A percentile compares a stretch with the other conserved stretches of the same genome.
phyloP scores from a whole-genome alignment of 2,797 vertebrate genomes.

The Siniperca obscura region DNA sequence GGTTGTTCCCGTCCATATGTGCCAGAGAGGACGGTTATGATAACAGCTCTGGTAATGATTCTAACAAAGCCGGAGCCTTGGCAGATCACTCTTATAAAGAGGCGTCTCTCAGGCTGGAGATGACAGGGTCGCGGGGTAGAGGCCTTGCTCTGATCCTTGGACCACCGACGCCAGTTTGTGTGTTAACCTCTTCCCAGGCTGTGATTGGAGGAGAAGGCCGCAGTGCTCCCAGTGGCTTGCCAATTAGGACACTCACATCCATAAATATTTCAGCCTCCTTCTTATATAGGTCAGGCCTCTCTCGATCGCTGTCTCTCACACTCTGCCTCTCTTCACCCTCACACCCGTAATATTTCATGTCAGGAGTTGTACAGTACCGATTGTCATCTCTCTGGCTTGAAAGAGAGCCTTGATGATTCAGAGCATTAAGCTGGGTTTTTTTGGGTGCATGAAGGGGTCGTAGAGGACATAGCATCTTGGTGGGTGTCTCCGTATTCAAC shows the following conservation, averaged over 20 bases:
- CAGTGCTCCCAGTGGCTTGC: constrained; percentile 85
- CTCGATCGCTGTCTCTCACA: constrained; percentile 71
- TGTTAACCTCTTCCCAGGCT: constrained; percentile 70
- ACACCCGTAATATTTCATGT: constrained; percentile 53
- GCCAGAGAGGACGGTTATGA: constrained; percentile 58
- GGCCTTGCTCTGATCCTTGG: constrained; percentile 21
- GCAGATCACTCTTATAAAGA: constrained; percentile 33
- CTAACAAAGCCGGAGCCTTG: constrained; percentile 48
- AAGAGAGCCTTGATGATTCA: constrained; percentile 18
- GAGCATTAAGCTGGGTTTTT: constrained; percentile 3
- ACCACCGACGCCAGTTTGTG: constrained; percentile 39
- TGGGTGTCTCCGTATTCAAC: constrained; percentile 15
- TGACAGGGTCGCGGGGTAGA: constrained; percentile 22
- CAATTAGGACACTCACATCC: constrained; percentile 89
- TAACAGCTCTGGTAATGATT: constrained; percentile 67
- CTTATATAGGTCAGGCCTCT: constrained; percentile 87
- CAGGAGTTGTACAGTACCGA: constrained; percentile 41
- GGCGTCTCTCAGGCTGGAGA: constrained; percentile 31
- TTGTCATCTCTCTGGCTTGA: constrained; percentile 27
- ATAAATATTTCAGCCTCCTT: constrained; percentile 90
- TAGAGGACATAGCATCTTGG: neutral
- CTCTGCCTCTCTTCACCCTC: constrained; percentile 60
- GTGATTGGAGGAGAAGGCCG: constrained; percentile 80
- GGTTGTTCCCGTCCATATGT: constrained; percentile 65
- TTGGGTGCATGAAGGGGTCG: constrained; percentile 46